Percentiles rank a stretch among this genome's conserved stretches.
Conservation (phyloP, 2,113 vertebrate genomes). For the Pelecanus crispus region DNA sequence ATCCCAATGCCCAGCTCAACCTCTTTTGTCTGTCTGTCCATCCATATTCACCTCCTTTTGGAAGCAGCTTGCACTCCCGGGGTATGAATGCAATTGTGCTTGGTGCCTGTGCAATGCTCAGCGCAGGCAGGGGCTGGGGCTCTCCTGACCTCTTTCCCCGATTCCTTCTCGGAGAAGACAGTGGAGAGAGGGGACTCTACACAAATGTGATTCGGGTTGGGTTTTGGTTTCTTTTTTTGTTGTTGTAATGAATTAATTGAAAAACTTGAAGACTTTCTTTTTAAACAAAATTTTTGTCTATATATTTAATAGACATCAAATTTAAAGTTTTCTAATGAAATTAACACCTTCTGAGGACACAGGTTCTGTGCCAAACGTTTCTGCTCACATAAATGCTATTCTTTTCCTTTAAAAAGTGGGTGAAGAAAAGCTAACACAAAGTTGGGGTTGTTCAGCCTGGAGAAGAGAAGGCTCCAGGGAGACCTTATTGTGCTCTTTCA, state of each 20-base stretch:
- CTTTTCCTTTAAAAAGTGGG: not conserved
- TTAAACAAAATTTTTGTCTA: not conserved
- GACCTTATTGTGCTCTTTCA: too few relatives aligned
- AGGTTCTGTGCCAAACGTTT: not conserved
- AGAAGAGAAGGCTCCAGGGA: too few relatives aligned
- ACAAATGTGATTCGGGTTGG: not conserved
- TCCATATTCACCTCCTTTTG: not conserved
- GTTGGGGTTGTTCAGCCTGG: too few relatives aligned
- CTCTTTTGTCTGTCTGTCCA: not conserved
- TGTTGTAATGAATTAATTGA: not conserved
- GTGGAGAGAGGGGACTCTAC: too few relatives aligned
- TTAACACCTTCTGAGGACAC: not conserved
- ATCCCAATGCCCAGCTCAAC: not conserved
- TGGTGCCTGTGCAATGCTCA: accelerated
- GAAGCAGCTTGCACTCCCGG: not conserved
- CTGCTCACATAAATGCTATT: not conserved
- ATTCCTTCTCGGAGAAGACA: not conserved
- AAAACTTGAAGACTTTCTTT: not conserved
- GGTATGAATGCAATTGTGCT: accelerated
- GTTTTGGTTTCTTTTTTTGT: too few relatives aligned
- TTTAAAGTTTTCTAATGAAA: not conserved
- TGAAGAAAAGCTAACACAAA: not conserved
- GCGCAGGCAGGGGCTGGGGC: accelerated
- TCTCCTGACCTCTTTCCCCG: not conserved
- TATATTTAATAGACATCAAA: not conserved